Percentiles rank a stretch among this genome's conserved stretches.
Evolutionary conservation across 2,888 invertebrate genomes (phyloP).

Genomic region (Chalcis sispes): DNA sequence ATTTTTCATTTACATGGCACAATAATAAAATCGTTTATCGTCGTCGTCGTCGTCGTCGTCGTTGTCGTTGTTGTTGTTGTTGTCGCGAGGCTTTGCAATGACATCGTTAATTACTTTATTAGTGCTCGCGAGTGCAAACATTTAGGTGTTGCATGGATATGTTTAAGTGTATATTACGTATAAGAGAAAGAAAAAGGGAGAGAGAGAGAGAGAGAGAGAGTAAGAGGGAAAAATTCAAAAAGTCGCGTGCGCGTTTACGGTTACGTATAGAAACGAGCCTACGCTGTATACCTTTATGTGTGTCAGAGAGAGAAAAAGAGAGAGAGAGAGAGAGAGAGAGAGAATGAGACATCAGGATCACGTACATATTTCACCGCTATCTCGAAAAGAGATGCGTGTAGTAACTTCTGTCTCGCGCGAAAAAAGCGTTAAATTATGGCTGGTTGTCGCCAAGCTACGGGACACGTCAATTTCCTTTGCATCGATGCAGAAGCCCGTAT

Average conservation of each 20-base stretch:
- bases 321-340: no score
- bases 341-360: background rate
- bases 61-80: no score
- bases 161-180: background rate
- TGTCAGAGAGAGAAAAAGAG: background rate
- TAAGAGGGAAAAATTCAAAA: no score
- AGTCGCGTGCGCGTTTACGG: no score
- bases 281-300: background rate
- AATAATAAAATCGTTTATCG: no score
- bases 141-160: conserved; percentile 33
- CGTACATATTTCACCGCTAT: conserved; percentile 25
- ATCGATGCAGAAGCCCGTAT: background rate
- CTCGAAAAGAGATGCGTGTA: background rate
- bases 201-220: background rate
- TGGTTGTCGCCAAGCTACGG: background rate
- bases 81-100: conserved; percentile 27
- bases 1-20: no score
- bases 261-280: no score
- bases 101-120: conserved; percentile 53
- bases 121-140: conserved; percentile 1
- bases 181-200: background rate
- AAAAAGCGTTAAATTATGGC: conserved; percentile 38
- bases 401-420: background rate
- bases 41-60: no score
- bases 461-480: conserved; percentile 20